Evolutionary conservation across 2,888 invertebrate genomes (phyloP).

Genomic region (Hypomecis punctinalis): DNA sequence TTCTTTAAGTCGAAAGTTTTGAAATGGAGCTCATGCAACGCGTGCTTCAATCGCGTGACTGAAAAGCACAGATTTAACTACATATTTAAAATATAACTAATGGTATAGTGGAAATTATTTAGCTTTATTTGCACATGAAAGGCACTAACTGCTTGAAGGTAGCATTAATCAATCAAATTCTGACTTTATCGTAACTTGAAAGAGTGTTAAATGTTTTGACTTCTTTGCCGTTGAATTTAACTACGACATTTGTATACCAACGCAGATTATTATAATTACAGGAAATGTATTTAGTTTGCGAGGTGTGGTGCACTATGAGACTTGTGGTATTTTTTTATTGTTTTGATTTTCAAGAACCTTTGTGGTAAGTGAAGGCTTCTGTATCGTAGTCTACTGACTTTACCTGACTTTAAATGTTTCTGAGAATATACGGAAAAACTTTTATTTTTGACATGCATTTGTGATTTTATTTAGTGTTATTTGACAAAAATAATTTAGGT

Average conservation of each 20-base stretch:
- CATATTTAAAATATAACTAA: slow-evolving; percentile 21
- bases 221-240: not conserved
- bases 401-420: too few relatives aligned
- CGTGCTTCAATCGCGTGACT: slow-evolving; percentile 40
- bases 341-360: too few relatives aligned
- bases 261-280: too few relatives aligned
- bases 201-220: slow-evolving; percentile 5
- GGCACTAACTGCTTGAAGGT: slow-evolving; percentile 3
- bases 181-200: slow-evolving; percentile 18
- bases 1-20: slow-evolving; percentile 16
- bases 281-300: too few relatives aligned
- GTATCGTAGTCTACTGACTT: too few relatives aligned
- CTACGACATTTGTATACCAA: slow-evolving; percentile 26
- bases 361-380: too few relatives aligned
- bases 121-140: slow-evolving; percentile 14
- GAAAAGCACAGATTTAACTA: slow-evolving; percentile 24
- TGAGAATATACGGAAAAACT: too few relatives aligned
- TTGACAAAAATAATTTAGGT: too few relatives aligned
- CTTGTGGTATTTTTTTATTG: too few relatives aligned
- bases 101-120: slow-evolving; percentile 18
- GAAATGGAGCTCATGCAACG: slow-evolving; percentile 31
- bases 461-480: too few relatives aligned
- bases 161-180: slow-evolving; percentile 22
- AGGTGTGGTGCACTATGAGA: too few relatives aligned
- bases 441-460: too few relatives aligned